phyloP scores from a whole-genome alignment of 2,113 vertebrate species.

The Percopsis transmontana region DNA sequence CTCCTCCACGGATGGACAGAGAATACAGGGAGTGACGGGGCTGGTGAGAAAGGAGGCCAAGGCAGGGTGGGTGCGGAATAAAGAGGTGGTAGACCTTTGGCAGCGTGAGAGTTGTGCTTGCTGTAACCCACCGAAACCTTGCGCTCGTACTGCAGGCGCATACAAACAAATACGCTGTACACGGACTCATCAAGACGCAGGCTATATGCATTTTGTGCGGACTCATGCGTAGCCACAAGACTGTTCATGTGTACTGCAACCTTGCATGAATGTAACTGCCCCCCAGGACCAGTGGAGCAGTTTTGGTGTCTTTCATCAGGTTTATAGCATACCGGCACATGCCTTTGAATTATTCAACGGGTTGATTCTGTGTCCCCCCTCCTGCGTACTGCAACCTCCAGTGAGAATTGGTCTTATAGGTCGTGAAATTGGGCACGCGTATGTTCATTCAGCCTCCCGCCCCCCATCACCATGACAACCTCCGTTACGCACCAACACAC shows the following conservation, averaged over 20 bases:
- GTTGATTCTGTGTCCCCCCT: conserved; percentile 36
- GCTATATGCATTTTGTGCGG: conserved; percentile 25
- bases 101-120: conserved; percentile 6
- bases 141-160: not conserved
- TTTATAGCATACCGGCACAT: not conserved
- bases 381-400: not conserved
- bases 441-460: no score
- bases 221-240: conserved; percentile 23
- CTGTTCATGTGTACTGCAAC: not conserved
- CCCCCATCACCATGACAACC: no score
- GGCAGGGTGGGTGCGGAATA: not conserved
- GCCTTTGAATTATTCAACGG: conserved; percentile 50
- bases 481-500: not conserved
- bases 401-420: not conserved
- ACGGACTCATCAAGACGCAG: conserved; percentile 21
- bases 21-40: not conserved
- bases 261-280: conserved; percentile 9
- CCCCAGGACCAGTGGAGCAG: not conserved
- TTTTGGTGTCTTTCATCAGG: conserved; percentile 1
- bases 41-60: not conserved
- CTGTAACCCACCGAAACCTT: conserved; percentile 26
- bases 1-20: conserved; percentile 18
- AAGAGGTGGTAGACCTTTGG: not conserved
- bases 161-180: not conserved
- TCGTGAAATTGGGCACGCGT: not conserved